phyloP scores from a whole-genome alignment of 2,113 vertebrate genomes.

The Tetrao urogallus region DNA sequence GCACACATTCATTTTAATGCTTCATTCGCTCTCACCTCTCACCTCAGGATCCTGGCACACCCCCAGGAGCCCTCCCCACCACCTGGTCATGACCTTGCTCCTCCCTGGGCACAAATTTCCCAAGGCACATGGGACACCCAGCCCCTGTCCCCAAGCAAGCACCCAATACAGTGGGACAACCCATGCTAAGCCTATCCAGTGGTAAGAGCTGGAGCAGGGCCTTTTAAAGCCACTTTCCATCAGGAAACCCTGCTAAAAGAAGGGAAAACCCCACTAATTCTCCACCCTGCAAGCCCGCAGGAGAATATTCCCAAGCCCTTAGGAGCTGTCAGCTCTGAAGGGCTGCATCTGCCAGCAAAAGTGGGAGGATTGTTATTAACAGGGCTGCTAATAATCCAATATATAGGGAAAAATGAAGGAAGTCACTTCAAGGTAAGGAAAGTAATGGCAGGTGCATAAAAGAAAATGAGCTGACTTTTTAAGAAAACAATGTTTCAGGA shows the following conservation, averaged over 20 bases:
- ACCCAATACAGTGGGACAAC: fast-evolving
- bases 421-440: conserved; percentile 38
- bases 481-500: conserved; percentile 51
- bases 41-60: conserved; percentile 56
- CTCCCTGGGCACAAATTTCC: background rate
- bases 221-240: background rate
- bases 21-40: conserved; percentile 60
- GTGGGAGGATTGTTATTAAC: conserved; percentile 38
- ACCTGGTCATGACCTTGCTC: background rate
- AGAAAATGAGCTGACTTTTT: conserved; percentile 29
- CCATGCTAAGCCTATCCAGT: background rate
- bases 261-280: conserved; percentile 16
- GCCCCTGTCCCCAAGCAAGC: background rate
- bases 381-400: conserved; percentile 5
- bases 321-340: conserved; percentile 31
- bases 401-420: conserved; percentile 38
- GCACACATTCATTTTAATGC: conserved; percentile 43
- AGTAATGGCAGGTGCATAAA: conserved; percentile 43
- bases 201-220: background rate
- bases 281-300: background rate
- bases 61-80: background rate
- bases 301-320: conserved; percentile 16
- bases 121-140: background rate
- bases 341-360: conserved; percentile 14
- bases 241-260: background rate